phyloP scores from a whole-genome alignment of 2,113 vertebrate species.

The Cyanoliseus patagonus region DNA sequence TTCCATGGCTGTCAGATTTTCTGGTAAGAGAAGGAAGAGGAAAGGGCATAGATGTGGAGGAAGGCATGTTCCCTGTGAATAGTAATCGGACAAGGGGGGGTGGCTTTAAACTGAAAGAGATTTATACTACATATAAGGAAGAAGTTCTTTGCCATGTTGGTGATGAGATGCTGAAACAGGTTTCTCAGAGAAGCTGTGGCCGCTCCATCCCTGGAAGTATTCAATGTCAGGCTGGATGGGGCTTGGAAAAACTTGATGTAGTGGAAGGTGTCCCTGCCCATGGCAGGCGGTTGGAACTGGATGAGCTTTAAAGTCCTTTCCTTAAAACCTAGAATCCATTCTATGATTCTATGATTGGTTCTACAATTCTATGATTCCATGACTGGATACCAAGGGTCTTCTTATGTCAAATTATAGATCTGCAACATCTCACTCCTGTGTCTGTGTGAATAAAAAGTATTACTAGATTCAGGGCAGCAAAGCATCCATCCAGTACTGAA shows the following conservation, averaged over 20 bases:
- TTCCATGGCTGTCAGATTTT: not conserved
- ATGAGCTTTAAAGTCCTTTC: not conserved
- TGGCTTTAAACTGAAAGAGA: not conserved
- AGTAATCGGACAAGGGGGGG: not conserved
- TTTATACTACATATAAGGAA: not conserved
- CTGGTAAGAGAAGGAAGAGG: not conserved
- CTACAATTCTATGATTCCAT: not conserved
- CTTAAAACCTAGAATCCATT: not conserved
- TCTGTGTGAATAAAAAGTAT: not conserved
- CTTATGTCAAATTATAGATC: not conserved
- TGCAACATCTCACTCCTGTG: rapidly evolving
- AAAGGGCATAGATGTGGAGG: not conserved
- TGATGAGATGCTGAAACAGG: not conserved
- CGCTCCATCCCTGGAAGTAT: not conserved
- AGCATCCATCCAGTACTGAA: not conserved
- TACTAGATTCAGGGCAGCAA: not conserved
- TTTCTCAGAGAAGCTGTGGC: not conserved
- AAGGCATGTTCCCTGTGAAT: rapidly evolving
- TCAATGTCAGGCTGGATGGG: not conserved
- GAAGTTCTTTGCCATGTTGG: not conserved
- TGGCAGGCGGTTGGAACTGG: not conserved
- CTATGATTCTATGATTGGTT: not conserved
- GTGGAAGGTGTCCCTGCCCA: not conserved
- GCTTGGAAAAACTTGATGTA: not conserved
- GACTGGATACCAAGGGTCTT: not conserved